Conservation (phyloP, 2,888 invertebrate genomes). For the Drosophila anomalata region DNA sequence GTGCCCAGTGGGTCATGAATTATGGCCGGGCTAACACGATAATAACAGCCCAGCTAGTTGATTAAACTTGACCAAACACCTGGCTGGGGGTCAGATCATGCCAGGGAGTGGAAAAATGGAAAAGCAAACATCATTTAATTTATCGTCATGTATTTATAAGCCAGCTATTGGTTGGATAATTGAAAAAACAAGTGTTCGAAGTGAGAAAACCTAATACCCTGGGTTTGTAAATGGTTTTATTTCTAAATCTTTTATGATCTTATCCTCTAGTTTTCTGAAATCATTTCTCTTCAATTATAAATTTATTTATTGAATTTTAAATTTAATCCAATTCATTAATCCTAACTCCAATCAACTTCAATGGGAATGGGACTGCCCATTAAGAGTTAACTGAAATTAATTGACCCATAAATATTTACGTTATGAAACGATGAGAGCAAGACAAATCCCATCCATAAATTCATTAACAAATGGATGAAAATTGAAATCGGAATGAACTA, state of each 20-base stretch:
- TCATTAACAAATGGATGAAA: conserved; percentile 41
- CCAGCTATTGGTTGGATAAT: conserved; percentile 24
- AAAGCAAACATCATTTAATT: conserved; percentile 57
- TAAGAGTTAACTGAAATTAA: conserved; percentile 16
- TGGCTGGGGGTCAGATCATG: conserved; percentile 34
- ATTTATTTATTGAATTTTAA: neutral
- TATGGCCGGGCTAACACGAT: conserved; percentile 45
- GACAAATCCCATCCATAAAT: conserved; percentile 41
- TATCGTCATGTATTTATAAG: conserved; percentile 40
- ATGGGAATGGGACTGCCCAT: neutral
- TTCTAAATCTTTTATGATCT: too few relatives aligned
- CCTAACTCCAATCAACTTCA: neutral
- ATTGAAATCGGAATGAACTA: conserved; percentile 20
- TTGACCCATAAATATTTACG: conserved; percentile 38
- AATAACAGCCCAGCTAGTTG: conserved; percentile 50
- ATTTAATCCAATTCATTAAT: neutral
- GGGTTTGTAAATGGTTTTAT: neutral
- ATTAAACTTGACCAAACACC: conserved; percentile 64
- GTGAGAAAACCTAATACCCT: conserved; percentile 3
- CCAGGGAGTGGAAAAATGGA: conserved; percentile 51
- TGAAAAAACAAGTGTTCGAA: neutral
- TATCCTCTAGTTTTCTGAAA: too few relatives aligned
- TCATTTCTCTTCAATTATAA: neutral
- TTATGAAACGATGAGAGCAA: conserved; percentile 35
- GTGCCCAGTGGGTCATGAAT: conserved; percentile 65